Percentiles rank a stretch among this genome's conserved stretches.
phyloP scores from a whole-genome alignment of 2,113 vertebrate species.

The pig (Sus scrofa) region DNA sequence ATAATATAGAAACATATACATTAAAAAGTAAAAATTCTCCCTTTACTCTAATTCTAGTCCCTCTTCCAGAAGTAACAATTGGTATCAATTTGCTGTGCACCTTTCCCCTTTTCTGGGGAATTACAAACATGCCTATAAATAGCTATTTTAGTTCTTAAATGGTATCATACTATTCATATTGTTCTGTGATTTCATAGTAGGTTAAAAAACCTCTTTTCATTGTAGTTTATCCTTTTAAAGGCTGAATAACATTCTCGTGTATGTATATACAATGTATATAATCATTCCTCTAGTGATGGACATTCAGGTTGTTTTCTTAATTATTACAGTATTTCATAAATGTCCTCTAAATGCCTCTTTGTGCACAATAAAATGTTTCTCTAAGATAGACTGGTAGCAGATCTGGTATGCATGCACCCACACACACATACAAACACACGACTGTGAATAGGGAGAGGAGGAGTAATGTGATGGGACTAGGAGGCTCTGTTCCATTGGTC shows the following conservation, averaged over 20 bases:
- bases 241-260: neutral
- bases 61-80: neutral
- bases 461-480: neutral
- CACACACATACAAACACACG: neutral
- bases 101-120: neutral
- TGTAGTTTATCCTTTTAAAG: constrained; percentile 21
- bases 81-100: neutral
- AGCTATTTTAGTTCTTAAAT: constrained; percentile 33
- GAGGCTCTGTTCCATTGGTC: neutral
- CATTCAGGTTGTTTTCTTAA: constrained; percentile 22
- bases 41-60: neutral
- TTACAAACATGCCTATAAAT: neutral
- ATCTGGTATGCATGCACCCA: neutral
- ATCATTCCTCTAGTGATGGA: neutral
- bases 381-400: neutral
- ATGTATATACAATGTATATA: neutral
- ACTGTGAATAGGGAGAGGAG: neutral
- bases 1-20: neutral
- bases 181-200: constrained; percentile 11
- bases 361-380: neutral
- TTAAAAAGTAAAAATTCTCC: neutral
- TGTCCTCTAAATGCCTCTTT: neutral
- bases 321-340: neutral
- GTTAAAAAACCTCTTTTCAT: neutral
- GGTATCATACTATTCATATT: constrained; percentile 1